Evolutionary conservation across 23 tunicate species (phyloP), one percentile per base, ranked within the genome.

Genomic region (Styela plicata): DNA sequence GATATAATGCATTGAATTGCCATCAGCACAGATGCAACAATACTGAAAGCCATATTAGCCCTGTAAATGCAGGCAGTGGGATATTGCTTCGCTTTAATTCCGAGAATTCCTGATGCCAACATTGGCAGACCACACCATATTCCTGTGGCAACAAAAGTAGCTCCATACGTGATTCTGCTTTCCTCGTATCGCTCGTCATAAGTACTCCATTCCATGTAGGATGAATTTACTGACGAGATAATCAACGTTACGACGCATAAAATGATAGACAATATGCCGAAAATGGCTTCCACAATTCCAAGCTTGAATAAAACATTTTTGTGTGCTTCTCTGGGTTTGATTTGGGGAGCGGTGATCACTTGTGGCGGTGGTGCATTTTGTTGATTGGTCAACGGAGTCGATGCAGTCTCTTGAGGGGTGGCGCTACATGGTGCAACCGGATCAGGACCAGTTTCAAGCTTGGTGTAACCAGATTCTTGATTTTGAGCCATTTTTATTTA

Each of bases 11-110:
- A 67, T 24, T 18, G 16, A 13, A 24, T 67, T 18, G 71, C 71
- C 71, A 67, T 67, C 23, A 67, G 16, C 23, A 19, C 0, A 27
- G 71, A 27, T 18, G 31, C 16, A 0, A 67, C 31, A 29, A 67
- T 67, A 67, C 31, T 29, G 31, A 67, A 13, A 16, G 31, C 71
- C 71, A 67, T 67, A 29, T 67, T 67, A 13, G 71, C 71, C 19
- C 22, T 67, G 24, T 67, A 67, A 16, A 67, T 18, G 24, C 71
- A 67, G 71, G 22, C 24, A 18, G 71, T 18, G 24, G 71, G 71
- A 18, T 1, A 18, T 67, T 22, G 19, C 24, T 24, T 27, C 17
- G 24, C 31, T 29, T 25, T 27, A 22, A 67, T 16, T 25, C 71
- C 71, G 0, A 67, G 71, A 25, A 67, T 67, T 29, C 71, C 71